These are phyloP conservation scores for Sarcophaga subvicina DNA, from an alignment of 2,888 invertebrate genomes.

Conservation along the genomic window DNA sequence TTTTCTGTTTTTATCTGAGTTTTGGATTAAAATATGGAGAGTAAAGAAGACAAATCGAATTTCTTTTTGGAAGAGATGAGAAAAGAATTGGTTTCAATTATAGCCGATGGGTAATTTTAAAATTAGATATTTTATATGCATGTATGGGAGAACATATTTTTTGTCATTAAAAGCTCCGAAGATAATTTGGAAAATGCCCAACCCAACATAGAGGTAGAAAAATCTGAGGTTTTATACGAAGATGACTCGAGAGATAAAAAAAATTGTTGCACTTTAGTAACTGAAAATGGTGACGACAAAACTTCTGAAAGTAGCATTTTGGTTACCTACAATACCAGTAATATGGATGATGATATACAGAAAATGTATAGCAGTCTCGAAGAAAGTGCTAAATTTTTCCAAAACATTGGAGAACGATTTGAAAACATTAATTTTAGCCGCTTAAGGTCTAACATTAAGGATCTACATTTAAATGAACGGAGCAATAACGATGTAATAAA, in stretches of 20 bases:
- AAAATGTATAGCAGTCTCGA: conserved; percentile 76
- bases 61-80: conserved; percentile 73
- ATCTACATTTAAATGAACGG: conserved; percentile 74
- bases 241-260: neutral
- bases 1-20: neutral
- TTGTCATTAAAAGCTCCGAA: conserved; percentile 1
- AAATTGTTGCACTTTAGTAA: neutral
- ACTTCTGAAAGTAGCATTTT: conserved; percentile 66
- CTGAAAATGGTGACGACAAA: neutral
- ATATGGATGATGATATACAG: conserved; percentile 75
- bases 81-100: conserved; percentile 75
- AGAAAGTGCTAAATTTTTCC: conserved; percentile 78
- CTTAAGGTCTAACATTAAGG: conserved; percentile 76
- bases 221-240: neutral
- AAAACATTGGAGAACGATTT: conserved; percentile 76
- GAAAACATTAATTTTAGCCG: conserved; percentile 76
- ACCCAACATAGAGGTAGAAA: neutral
- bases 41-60: conserved; percentile 68
- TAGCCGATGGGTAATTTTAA: conserved; percentile 71
- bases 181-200: neutral
- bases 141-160: neutral
- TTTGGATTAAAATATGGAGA: conserved; percentile 44
- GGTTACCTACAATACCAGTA: conserved; percentile 67
- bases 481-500: conserved; percentile 70
- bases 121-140: neutral